Conservation (phyloP, 35 echinoderm and acorn worm species). For the Eucidaris tribuloides region DNA sequence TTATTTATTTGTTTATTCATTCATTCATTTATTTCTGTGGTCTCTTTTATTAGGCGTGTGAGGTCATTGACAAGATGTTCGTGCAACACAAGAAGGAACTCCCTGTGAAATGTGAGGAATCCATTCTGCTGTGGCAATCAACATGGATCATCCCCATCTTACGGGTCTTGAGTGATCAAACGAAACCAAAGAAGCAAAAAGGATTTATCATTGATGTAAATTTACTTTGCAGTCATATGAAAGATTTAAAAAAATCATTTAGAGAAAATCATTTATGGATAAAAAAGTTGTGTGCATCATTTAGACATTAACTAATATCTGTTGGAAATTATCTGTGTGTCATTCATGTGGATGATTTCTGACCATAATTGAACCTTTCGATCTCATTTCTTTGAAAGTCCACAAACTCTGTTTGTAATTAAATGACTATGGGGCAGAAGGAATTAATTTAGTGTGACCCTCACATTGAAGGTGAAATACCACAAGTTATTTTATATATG, state of each 20-base stretch:
- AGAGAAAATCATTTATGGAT: background rate
- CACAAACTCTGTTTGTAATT: too few relatives aligned
- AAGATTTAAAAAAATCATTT: background rate
- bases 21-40: too few relatives aligned
- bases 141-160: conserved; percentile 63
- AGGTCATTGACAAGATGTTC: conserved; percentile 71
- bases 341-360: background rate
- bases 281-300: background rate
- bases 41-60: conserved; percentile 77
- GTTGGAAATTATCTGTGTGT: too few relatives aligned
- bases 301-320: background rate
- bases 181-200: conserved; percentile 47
- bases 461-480: too few relatives aligned
- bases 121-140: conserved; percentile 15
- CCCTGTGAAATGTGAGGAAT: background rate
- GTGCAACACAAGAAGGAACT: conserved; percentile 37
- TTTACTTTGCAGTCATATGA: background rate
- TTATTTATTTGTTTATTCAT: too few relatives aligned
- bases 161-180: background rate
- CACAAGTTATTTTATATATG: too few relatives aligned
- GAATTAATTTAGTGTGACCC: too few relatives aligned
- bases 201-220: conserved; percentile 68
- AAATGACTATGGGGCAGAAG: too few relatives aligned
- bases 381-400: background rate
- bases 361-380: too few relatives aligned